Evolutionary conservation across 1,140 invertebrate species (phyloP).

Genomic region (Maniola jurtina): DNA sequence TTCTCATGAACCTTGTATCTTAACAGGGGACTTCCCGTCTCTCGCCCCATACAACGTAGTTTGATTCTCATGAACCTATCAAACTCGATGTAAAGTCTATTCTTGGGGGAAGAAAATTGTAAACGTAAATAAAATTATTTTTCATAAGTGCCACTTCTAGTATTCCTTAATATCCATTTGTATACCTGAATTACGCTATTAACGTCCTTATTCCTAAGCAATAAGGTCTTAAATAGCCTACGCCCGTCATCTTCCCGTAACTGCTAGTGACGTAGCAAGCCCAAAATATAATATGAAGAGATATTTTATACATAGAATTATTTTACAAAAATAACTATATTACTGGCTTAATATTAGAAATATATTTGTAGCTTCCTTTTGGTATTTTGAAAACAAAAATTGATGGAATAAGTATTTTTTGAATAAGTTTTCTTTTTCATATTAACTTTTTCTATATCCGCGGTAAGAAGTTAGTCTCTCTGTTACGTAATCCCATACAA

Average conservation of each 20-base stretch:
- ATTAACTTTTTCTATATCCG: too few relatives aligned
- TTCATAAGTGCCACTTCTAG: background rate
- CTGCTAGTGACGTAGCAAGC: constrained; percentile 4
- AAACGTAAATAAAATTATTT: background rate
- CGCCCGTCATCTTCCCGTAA: background rate
- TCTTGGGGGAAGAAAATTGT: background rate
- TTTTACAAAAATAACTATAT: constrained; percentile 17
- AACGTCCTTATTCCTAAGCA: constrained; percentile 8
- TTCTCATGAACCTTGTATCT: too few relatives aligned
- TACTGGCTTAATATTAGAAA: constrained; percentile 9
- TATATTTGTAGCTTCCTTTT: background rate
- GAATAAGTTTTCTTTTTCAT: too few relatives aligned
- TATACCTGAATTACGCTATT: constrained; percentile 8
- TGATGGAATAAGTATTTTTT: too few relatives aligned
- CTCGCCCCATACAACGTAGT: too few relatives aligned
- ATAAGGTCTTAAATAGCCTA: constrained; percentile 18
- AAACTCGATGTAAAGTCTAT: too few relatives aligned
- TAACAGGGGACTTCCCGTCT: too few relatives aligned
- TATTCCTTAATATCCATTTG: constrained; percentile 10
- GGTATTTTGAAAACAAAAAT: background rate
- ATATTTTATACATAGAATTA: constrained; percentile 17
- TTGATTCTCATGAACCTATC: too few relatives aligned
- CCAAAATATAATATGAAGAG: constrained; percentile 11
- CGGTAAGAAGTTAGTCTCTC: too few relatives aligned
- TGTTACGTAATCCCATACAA: too few relatives aligned